Conservation (phyloP, 2,113 vertebrate species). For the Pollachius pollachius region DNA sequence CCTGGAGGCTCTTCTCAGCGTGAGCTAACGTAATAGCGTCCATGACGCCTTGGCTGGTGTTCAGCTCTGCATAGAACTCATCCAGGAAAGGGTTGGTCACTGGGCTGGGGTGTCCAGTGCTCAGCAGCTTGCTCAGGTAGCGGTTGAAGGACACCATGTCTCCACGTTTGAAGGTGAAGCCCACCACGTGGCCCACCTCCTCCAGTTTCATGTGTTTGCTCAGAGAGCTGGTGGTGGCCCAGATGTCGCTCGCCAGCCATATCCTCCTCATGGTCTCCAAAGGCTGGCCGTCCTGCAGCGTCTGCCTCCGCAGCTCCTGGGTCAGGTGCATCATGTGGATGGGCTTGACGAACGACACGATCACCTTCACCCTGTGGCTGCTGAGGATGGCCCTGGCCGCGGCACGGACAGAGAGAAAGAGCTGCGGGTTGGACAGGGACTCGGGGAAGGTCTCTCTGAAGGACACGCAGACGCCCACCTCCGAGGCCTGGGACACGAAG, state of each 20-base stretch:
- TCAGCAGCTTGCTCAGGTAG: slow-evolving; percentile 73
- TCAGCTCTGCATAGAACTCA: slow-evolving; percentile 66
- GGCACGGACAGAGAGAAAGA: slow-evolving; percentile 58
- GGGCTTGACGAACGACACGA: slow-evolving; percentile 81
- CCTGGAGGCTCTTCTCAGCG: slow-evolving; percentile 9
- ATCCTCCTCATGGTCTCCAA: slow-evolving; percentile 66
- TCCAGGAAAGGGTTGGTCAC: slow-evolving; percentile 70
- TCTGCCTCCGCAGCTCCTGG: slow-evolving; percentile 56
- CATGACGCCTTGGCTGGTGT: slow-evolving; percentile 40
- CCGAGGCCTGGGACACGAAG: slow-evolving; percentile 74
- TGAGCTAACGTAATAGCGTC: neutral
- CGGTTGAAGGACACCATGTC: slow-evolving; percentile 68
- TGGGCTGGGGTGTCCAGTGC: slow-evolving; percentile 16
- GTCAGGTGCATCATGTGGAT: slow-evolving; percentile 76
- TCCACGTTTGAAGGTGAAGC: slow-evolving; percentile 83
- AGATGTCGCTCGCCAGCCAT: slow-evolving; percentile 90
- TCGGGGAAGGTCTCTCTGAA: slow-evolving; percentile 82
- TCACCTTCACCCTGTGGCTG: slow-evolving; percentile 78
- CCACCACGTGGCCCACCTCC: slow-evolving; percentile 80
- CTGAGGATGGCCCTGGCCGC: slow-evolving; percentile 70
- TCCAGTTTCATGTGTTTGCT: slow-evolving; percentile 61
- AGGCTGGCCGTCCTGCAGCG: slow-evolving; percentile 22
- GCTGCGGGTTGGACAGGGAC: slow-evolving; percentile 67
- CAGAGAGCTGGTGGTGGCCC: slow-evolving; percentile 73
- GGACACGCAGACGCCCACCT: slow-evolving; percentile 80